Conservation (phyloP, 2,888 invertebrate species). For the Acronicta alni region DNA sequence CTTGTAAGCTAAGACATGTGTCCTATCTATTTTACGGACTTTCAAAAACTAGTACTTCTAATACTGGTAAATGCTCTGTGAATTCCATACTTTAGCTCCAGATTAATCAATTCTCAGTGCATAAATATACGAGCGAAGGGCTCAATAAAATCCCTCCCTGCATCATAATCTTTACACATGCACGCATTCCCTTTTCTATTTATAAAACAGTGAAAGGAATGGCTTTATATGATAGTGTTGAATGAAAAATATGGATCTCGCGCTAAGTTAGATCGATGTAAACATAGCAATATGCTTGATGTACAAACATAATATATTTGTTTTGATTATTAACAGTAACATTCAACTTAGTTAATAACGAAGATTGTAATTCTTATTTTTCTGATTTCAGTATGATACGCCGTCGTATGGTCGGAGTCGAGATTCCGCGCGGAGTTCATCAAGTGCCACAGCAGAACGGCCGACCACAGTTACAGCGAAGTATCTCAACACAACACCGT, state of each 20-base stretch:
- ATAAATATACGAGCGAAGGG: slow-evolving; percentile 66
- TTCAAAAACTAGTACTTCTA: slow-evolving; percentile 13
- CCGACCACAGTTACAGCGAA: slow-evolving; percentile 85
- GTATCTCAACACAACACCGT: slow-evolving; percentile 78
- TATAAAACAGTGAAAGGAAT: slow-evolving; percentile 78
- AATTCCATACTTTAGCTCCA: slow-evolving; percentile 54
- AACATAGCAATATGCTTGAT: slow-evolving; percentile 2
- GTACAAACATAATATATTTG: background rate
- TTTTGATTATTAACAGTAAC: slow-evolving; percentile 7
- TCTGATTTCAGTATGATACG: slow-evolving; percentile 81
- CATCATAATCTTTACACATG: slow-evolving; percentile 65
- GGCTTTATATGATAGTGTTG: slow-evolving; percentile 75
- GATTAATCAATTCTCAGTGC: slow-evolving; percentile 69
- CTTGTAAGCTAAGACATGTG: slow-evolving; percentile 7
- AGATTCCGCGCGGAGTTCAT: slow-evolving; percentile 68
- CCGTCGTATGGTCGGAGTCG: slow-evolving; percentile 79
- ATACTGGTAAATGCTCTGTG: slow-evolving; percentile 24
- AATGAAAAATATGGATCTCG: slow-evolving; percentile 72
- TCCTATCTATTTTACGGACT: slow-evolving; percentile 19
- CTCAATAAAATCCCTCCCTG: slow-evolving; percentile 74
- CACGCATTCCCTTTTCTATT: slow-evolving; percentile 79
- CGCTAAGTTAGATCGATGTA: slow-evolving; percentile 20
- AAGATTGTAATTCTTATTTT: slow-evolving; percentile 20
- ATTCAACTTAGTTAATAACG: background rate
- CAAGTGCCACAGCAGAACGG: slow-evolving; percentile 70